Evolutionary conservation across 2,888 invertebrate species (phyloP).

Genomic region (Drosophila ezoana): DNA sequence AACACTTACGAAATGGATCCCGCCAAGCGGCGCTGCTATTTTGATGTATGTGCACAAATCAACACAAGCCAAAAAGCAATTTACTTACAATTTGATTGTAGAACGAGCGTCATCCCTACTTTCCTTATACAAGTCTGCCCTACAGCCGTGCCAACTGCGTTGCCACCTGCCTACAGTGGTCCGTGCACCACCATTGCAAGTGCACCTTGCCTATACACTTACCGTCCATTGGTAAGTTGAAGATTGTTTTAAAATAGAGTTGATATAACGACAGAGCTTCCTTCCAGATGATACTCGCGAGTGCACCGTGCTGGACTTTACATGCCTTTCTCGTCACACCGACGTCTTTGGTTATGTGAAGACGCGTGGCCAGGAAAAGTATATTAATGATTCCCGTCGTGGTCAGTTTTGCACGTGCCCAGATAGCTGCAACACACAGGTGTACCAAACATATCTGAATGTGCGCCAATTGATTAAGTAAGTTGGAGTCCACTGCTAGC

Average conservation of each 20-base stretch:
- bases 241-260: too few species aligned
- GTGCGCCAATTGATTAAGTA: constrained; percentile 53
- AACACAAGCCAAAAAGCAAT: fast-evolving
- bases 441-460: constrained; percentile 63
- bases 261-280: too few species aligned
- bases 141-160: constrained; percentile 79
- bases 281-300: constrained; percentile 51
- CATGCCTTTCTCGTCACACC: constrained; percentile 69
- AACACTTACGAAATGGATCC: constrained; percentile 61
- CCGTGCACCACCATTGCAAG: constrained; percentile 70
- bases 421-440: constrained; percentile 69
- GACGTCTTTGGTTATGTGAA: constrained; percentile 72
- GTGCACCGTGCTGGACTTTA: constrained; percentile 71
- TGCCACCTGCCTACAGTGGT: constrained; percentile 72
- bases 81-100: constrained; percentile 4
- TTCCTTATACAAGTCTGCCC: constrained; percentile 38
- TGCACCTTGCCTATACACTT: constrained; percentile 77
- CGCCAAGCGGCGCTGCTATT: constrained; percentile 70
- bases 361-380: constrained; percentile 53
- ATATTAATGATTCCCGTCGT: constrained; percentile 64
- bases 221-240: constrained; percentile 55
- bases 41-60: constrained; percentile 57
- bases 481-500: constrained; percentile 10
- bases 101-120: constrained; percentile 62
- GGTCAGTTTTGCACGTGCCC: constrained; percentile 78